These are phyloP conservation scores for Mystacornis crossleyi DNA, from an alignment of 2,113 vertebrate genomes.

Conservation along the genomic window DNA sequence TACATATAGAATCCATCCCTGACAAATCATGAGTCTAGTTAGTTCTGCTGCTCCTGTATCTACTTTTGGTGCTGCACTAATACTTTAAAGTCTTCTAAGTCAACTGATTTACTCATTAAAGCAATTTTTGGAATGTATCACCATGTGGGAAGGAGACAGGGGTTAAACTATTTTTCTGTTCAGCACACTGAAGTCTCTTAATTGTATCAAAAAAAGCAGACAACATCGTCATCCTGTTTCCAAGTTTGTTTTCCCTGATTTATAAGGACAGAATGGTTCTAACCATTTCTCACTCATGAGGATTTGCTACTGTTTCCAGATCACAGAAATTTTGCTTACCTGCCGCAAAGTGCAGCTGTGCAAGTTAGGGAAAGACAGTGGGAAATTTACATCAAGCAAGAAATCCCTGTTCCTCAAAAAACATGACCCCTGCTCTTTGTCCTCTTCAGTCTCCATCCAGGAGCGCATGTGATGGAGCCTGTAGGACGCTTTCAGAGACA, in stretches of 20 bases:
- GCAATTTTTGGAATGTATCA: neutral
- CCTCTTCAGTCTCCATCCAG: constrained; percentile 75
- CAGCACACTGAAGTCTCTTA: neutral
- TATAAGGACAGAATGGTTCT: neutral
- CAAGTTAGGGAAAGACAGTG: constrained; percentile 85
- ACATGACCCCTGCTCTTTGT: constrained; percentile 33
- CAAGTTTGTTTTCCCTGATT: neutral
- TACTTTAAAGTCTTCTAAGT: neutral
- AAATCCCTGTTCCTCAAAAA: constrained; percentile 85
- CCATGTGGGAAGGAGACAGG: neutral
- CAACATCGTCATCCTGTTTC: neutral
- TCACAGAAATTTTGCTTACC: constrained; percentile 73
- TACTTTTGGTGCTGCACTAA: neutral
- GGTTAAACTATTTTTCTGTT: neutral
- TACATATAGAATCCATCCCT: neutral
- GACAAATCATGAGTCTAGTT: neutral
- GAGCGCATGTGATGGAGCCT: constrained; percentile 88
- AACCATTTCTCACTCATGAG: neutral
- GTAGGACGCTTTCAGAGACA: constrained; percentile 95
- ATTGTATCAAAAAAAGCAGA: neutral
- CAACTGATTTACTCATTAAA: neutral
- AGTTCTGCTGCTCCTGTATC: neutral
- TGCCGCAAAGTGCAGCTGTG: constrained; percentile 86
- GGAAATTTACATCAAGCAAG: constrained; percentile 86
- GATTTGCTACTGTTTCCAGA: neutral